Evolutionary conservation across 2,113 vertebrate genomes (phyloP).

Genomic region (Macrotus californicus): DNA sequence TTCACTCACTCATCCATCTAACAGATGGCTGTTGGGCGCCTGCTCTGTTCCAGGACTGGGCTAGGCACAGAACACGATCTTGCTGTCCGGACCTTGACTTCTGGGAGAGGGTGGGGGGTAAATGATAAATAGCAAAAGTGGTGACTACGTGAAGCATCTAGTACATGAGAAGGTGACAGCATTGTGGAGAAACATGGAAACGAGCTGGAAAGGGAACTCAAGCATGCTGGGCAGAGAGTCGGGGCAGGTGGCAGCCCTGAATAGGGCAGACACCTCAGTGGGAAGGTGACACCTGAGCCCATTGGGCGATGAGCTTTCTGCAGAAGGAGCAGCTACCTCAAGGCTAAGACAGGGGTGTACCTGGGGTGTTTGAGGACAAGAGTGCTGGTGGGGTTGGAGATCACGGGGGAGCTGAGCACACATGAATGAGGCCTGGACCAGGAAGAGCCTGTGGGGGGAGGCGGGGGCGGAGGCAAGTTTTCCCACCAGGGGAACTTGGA

Average conservation of each 20-base stretch:
- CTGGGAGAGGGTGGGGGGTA: too few relatives aligned
- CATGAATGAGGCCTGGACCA: fast-evolving
- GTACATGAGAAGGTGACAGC: fast-evolving
- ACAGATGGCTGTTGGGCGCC: fast-evolving
- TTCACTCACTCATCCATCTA: too few relatives aligned
- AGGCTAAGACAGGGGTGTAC: fast-evolving
- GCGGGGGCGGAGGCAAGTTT: not conserved
- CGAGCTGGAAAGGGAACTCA: not conserved
- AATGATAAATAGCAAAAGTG: too few relatives aligned
- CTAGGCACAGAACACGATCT: not conserved
- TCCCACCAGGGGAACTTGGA: fast-evolving
- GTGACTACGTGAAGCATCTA: not conserved
- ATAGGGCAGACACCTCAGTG: fast-evolving
- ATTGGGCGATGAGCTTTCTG: too few relatives aligned
- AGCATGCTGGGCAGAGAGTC: fast-evolving
- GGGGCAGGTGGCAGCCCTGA: not conserved
- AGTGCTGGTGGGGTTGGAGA: not conserved
- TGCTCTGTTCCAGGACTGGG: fast-evolving
- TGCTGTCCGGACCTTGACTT: not conserved
- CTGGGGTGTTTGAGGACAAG: not conserved
- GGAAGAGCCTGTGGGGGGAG: too few relatives aligned
- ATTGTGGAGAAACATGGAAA: fast-evolving
- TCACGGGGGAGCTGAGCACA: not conserved
- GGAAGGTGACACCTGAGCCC: not conserved
- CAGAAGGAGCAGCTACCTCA: fast-evolving